Evolutionary conservation across 2,888 invertebrate genomes (phyloP), one percentile per base, ranked within the genome.

Genomic region (Nomada flava): DNA sequence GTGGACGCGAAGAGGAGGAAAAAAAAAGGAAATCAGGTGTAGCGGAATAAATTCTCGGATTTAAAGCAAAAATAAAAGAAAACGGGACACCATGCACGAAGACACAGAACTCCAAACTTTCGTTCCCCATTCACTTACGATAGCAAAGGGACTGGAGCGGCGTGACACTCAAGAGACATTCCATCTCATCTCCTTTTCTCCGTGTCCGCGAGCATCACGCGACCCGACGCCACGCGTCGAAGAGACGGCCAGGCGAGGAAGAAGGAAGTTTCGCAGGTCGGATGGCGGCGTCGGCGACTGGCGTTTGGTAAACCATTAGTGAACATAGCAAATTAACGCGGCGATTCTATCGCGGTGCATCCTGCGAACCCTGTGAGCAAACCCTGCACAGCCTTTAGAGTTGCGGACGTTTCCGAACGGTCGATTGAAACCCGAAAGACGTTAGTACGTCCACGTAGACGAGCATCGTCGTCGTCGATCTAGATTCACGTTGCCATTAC

Each of bases 331-430:
- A 70, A 77, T 77, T 82, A 74, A 82, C 83, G 86, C 76, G 88
- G 59, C 70, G 74, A 88, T 76, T 85, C 88, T 78, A 83, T 88
- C 88, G 88, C 90, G 87, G 90, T 91, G 91, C 91, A 91, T 91
- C 91, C 91, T 91, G 91, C 90, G 91, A 85, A 91, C 89, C 87
- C 85, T 86, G 88, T 87, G 79, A 89, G 83, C 86, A 85, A 87
- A 87, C 85, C 87, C 82, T 82, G 82, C 82, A 76, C 80, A 87
- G 83, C 78, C 76, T 76, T 87, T 85, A 83, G 87, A 81, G 62
- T 71, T 44, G 26, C 70, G 57, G 63, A 68, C 47, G 26, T 74
- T 67, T 68, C 42, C 50, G 11, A 50, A 26, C 50, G 44, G 64
- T 82, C 67, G 36, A 59, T 44, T 13, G 29, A 18, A 52, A 29